Conservation (phyloP, 2,113 vertebrate species). For the Nycticryphes semicollaris region DNA sequence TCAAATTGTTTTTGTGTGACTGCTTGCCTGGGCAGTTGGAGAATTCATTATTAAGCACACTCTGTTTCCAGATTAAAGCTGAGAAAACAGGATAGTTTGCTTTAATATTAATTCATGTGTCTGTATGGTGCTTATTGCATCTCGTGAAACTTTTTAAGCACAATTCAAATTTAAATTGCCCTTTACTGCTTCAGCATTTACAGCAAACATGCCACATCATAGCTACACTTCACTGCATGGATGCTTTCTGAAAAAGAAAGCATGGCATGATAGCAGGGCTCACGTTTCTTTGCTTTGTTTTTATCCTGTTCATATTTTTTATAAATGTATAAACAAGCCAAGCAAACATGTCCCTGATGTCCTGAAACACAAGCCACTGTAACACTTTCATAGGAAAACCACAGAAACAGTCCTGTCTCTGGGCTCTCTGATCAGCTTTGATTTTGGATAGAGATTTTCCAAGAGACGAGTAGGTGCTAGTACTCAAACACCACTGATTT, state of each 20-base stretch:
- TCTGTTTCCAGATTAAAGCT: background rate
- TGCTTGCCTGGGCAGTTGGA: constrained; percentile 13
- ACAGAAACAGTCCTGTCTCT: background rate
- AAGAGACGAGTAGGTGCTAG: background rate
- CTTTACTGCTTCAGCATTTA: background rate
- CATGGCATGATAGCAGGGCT: background rate
- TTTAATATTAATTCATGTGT: background rate
- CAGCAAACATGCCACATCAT: background rate
- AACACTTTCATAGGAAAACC: background rate
- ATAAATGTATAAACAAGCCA: background rate
- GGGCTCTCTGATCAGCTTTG: background rate
- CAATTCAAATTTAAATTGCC: background rate
- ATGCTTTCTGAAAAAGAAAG: background rate
- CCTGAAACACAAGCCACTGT: background rate
- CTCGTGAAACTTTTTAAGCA: background rate
- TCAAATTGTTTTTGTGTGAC: background rate
- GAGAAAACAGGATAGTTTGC: background rate
- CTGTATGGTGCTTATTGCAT: background rate
- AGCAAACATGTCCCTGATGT: background rate
- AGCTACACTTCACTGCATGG: background rate
- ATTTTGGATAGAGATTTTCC: background rate
- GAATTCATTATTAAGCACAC: constrained; percentile 22
- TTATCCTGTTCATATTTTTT: background rate
- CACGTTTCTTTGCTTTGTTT: background rate
- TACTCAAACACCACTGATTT: background rate